phyloP scores from a whole-genome alignment of 2,797 vertebrate genomes.

The Gymnodraco acuticeps region DNA sequence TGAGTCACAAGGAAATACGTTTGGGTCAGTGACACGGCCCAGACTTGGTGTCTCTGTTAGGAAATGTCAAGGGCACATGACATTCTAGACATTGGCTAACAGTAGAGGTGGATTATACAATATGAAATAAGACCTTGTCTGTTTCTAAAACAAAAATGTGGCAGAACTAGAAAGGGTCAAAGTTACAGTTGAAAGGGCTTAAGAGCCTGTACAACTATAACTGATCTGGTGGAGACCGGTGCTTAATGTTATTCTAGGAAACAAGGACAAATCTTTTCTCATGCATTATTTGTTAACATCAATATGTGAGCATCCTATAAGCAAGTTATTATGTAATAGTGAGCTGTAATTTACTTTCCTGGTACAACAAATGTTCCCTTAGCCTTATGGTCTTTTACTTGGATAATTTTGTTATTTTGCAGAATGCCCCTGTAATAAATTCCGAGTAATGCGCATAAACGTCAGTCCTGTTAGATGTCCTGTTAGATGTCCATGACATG shows the following conservation, averaged over 20 bases:
- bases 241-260: background rate
- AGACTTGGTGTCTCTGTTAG: constrained; percentile 39
- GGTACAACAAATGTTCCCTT: background rate
- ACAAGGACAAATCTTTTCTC: background rate
- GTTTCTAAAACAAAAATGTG: background rate
- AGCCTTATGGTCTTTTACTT: constrained; percentile 1
- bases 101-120: constrained; percentile 1
- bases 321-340: constrained; percentile 2
- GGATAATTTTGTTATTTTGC: constrained; percentile 9
- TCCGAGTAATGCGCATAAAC: background rate
- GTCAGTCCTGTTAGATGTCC: background rate
- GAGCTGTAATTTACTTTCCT: background rate
- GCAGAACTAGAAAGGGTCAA: background rate
- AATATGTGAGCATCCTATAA: constrained; percentile 1
- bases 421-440: constrained; percentile 5
- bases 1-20: constrained; percentile 36
- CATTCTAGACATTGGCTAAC: constrained; percentile 3
- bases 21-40: constrained; percentile 29
- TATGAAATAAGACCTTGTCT: background rate
- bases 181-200: background rate
- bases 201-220: background rate
- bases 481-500: background rate
- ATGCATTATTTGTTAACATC: background rate
- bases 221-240: background rate
- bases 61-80: constrained; percentile 49